Evolutionary conservation across 2,797 vertebrate genomes (phyloP), one percentile per base, ranked within the genome.

Genomic region (Atherinosoma microstoma): DNA sequence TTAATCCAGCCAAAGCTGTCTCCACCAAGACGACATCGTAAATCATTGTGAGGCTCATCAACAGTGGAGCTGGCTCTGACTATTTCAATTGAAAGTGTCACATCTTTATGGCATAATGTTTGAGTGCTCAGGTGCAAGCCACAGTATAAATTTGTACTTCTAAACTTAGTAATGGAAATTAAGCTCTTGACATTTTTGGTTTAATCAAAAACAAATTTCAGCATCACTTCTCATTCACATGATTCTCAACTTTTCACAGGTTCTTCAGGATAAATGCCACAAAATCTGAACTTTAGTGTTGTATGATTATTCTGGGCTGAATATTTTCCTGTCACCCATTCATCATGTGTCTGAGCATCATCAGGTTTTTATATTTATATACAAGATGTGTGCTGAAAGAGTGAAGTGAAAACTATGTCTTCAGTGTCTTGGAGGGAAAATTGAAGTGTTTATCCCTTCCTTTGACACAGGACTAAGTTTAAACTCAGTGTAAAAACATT

Each of bases 1-100:
- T 67, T 80, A 83, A 79, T 84, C 74, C 69, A 73, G 42, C 60
- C 53, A 75, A 73, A 78, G 69, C 70, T 76, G 62, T 53, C 74
- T 84, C 58, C 59, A 70, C 16, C 40, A 49, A 40, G 38, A 34
- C 40, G 30, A 35, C 7, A 27, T 80, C 57, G 70, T 58, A 78
- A 80, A 83, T 76, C 51, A 76, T 70, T 71, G 54, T 40, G 24
- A 24, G 54, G 27, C 29, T 64, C 22, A 49, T 49, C 45, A 49
- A 2, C 20, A 49, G 45, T n/a, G 20, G 42, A 47, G 6, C 18
- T 38, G 12, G 9, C 12, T 29, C 47, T 5, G 1, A 20, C 10
- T 29, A 4, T 16, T 22, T 60, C 24, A 13, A 38, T 29, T 3
- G 9, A 27, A 53, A 57, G 16, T 42, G 40, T 42, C 11, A 42